These are phyloP conservation scores for Eriosoma lanigerum DNA, from an alignment of 1,140 invertebrate genomes.

Conservation along the genomic window DNA sequence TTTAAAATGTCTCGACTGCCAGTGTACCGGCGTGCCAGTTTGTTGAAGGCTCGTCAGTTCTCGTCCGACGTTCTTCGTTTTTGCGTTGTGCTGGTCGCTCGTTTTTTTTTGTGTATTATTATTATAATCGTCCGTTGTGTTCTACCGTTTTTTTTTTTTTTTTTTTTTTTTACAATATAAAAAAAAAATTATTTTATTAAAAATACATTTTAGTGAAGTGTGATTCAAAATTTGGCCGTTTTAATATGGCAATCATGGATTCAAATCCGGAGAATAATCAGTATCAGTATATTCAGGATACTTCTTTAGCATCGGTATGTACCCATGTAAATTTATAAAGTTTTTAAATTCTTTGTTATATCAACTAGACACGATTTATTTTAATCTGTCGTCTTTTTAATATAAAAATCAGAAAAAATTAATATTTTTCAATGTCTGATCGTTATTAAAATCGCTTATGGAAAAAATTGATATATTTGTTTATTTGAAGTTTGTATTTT, in stretches of 20 bases:
- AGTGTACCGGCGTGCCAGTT: constrained; percentile 3
- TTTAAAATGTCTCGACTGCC: not conserved
- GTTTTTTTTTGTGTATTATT: constrained; percentile 9
- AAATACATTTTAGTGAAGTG: not conserved
- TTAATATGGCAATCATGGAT: constrained; percentile 45
- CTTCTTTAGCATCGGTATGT: constrained; percentile 40
- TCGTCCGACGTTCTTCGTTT: constrained; percentile 4
- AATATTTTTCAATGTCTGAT: no score
- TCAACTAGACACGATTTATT: no score
- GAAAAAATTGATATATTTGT: no score
- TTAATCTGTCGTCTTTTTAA: no score
- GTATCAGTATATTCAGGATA: constrained; percentile 45
- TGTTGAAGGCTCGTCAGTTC: not conserved
- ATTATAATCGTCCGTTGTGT: not conserved
- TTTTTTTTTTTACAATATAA: not conserved
- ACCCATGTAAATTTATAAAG: not conserved
- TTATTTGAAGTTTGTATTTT: no score
- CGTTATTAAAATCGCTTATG: no score
- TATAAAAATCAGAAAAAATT: no score
- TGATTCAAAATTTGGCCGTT: not conserved
- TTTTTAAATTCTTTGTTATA: no score
- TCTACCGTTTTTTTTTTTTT: not conserved
- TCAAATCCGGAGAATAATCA: constrained; percentile 32
- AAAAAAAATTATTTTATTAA: not conserved
- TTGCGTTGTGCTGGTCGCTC: not conserved